These are phyloP conservation scores for Laterallus jamaicensis DNA, from an alignment of 2,113 vertebrate species.

Conservation along the genomic window DNA sequence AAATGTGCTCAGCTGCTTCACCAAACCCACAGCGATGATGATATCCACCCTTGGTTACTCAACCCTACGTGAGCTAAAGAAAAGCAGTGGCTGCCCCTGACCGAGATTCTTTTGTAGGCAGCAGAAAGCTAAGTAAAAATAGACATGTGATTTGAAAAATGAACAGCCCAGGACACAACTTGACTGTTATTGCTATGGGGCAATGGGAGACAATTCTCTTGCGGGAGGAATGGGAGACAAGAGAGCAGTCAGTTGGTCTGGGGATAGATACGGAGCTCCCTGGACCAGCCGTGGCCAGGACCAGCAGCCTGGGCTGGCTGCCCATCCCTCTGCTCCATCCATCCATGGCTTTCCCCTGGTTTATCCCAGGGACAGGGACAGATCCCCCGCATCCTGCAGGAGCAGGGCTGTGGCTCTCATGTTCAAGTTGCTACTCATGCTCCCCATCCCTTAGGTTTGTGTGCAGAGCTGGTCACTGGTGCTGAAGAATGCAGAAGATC, in stretches of 20 bases:
- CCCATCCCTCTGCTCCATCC: background rate
- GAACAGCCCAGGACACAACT: background rate
- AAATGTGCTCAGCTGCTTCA: background rate
- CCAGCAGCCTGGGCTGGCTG: background rate
- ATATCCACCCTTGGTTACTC: background rate
- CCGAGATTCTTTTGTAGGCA: background rate
- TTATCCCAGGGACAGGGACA: no score
- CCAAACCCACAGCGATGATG: accelerated
- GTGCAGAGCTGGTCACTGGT: background rate
- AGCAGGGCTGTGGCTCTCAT: accelerated
- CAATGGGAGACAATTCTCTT: background rate
- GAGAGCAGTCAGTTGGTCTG: accelerated
- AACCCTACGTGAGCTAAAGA: accelerated
- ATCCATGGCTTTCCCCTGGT: accelerated
- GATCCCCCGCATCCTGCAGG: background rate
- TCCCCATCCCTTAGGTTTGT: background rate
- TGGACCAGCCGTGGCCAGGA: no score
- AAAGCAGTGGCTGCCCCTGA: background rate
- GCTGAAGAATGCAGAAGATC: background rate
- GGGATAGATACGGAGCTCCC: accelerated
- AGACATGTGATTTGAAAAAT: background rate
- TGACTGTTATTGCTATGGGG: background rate
- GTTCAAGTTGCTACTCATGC: background rate
- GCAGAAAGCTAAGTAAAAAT: background rate
- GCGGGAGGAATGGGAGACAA: accelerated